Evolutionary conservation across 2,888 invertebrate species (phyloP).

Genomic region (Catocala fraxini): DNA sequence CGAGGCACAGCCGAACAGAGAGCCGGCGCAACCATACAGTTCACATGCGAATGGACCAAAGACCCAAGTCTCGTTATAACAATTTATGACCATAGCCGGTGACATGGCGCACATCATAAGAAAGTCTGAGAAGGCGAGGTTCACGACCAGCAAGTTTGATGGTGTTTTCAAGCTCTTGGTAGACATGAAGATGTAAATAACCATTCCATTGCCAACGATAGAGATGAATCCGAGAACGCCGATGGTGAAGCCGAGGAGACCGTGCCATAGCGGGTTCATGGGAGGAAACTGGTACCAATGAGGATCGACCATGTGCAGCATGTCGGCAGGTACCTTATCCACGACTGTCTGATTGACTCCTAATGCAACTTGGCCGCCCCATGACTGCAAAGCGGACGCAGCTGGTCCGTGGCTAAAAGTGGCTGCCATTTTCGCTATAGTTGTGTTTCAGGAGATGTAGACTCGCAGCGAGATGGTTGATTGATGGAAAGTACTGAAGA

Average conservation of each 20-base stretch:
- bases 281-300: slow-evolving; percentile 96
- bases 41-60: slow-evolving; percentile 94
- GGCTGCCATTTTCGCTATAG: slow-evolving; percentile 61
- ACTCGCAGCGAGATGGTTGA: slow-evolving; percentile 74
- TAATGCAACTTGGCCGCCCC: slow-evolving; percentile 79
- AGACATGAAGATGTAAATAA: slow-evolving; percentile 91
- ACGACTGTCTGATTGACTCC: slow-evolving; percentile 92
- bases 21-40: slow-evolving; percentile 95
- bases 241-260: slow-evolving; percentile 92
- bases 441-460: neutral
- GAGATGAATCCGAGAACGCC: slow-evolving; percentile 81
- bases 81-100: slow-evolving; percentile 94
- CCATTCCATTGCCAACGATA: slow-evolving; percentile 91
- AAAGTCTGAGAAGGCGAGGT: slow-evolving; percentile 96
- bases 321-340: slow-evolving; percentile 92
- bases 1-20: slow-evolving; percentile 95
- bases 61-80: slow-evolving; percentile 92
- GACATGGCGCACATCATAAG: slow-evolving; percentile 95
- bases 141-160: slow-evolving; percentile 96
- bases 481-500: slow-evolving; percentile 82
- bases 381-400: slow-evolving; percentile 78
- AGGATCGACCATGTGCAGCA: slow-evolving; percentile 92
- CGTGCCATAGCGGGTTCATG: slow-evolving; percentile 96
- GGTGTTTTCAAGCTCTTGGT: slow-evolving; percentile 94
- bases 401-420: slow-evolving; percentile 78